A percentile compares a stretch with the other conserved stretches of the same genome.
phyloP scores from a whole-genome alignment of 2,888 invertebrate genomes.

The Ectropis crepuscularia region DNA sequence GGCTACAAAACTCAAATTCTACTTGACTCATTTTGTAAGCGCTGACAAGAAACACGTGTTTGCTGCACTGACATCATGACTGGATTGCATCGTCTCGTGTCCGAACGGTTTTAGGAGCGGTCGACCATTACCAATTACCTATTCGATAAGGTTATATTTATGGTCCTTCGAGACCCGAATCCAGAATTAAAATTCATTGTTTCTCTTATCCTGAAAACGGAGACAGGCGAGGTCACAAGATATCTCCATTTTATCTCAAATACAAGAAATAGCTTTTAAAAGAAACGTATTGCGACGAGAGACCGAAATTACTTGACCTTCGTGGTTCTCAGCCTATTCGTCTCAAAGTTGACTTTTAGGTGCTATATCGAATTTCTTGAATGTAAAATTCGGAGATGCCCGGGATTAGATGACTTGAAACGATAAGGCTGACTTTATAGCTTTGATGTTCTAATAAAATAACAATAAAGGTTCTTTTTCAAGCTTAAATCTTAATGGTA shows the following conservation, averaged over 20 bases:
- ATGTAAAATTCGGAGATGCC: conserved; percentile 53
- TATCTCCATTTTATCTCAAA: conserved; percentile 74
- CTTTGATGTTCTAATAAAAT: conserved; percentile 57
- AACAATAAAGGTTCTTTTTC: conserved; percentile 55
- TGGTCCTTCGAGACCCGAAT: conserved; percentile 58
- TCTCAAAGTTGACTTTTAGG: conserved; percentile 52
- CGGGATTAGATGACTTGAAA: conserved; percentile 58
- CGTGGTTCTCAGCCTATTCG: conserved; percentile 54
- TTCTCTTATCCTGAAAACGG: conserved; percentile 78
- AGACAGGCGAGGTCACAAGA: conserved; percentile 75
- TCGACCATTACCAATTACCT: conserved; percentile 81
- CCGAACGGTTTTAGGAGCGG: conserved; percentile 51
- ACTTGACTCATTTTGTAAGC: neutral
- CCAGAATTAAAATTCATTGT: conserved; percentile 83
- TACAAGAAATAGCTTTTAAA: conserved; percentile 84
- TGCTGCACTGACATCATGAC: neutral
- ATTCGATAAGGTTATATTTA: conserved; percentile 82
- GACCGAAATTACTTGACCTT: conserved; percentile 67
- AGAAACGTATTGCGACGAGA: conserved; percentile 53
- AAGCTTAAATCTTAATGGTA: conserved; percentile 29
- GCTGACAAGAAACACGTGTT: too few species aligned
- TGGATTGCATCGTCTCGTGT: neutral
- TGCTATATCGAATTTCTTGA: conserved; percentile 63
- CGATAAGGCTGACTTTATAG: conserved; percentile 62
- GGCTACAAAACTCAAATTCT: too few species aligned